Evolutionary conservation across 2,113 vertebrate genomes (phyloP), one percentile per base, ranked within the genome.

Genomic region (Ranitomeya variabilis): DNA sequence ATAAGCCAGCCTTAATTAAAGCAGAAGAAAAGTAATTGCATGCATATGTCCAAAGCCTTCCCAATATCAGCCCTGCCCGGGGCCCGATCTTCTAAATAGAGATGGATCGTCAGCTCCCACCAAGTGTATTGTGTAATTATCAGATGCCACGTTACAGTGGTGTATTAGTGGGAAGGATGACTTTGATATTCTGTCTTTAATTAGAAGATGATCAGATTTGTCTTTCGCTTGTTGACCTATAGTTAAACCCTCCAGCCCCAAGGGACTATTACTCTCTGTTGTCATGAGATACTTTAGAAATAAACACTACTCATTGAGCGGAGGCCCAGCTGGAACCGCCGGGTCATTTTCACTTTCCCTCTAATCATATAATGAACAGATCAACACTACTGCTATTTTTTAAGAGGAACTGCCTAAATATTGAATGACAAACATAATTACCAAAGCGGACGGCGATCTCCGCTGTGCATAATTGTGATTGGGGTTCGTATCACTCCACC

Each of bases 101-200:
- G 87, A 89, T 74, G 57, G 85, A 89, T 89, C 23, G 81, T 79
- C 9, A 21, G 26, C 87, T 69, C 12, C 21, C 15, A 57, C 81
- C 73, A 67, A 84, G 76, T 85, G 69, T 78, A 79, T 89, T 85
- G 87, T 84, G 71, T 89, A 89, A 89, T 89, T 89, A 89, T 89
- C 64, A 83, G 13, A 84, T 88, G 87, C 80, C 80, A 77, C 51
- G 74, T 76, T 77, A 66, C 71, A 88, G 87, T 66, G 80, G 71
- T 88, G 51, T 60, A 89, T 89, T 89, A 84, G 87, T 23, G 64
- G 82, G 54, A 89, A 85, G 71, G 87, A 89, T 89, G 87, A 77
- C n/a, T 83, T 85, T 89, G 80, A 89, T 89, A 89, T 84, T 89
- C 87, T 69, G 45, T 52, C 60, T 55, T 64, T 89, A 89, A 89